Evolutionary conservation across 2,888 invertebrate genomes (phyloP).

Genomic region (Eretmocerus hayati): DNA sequence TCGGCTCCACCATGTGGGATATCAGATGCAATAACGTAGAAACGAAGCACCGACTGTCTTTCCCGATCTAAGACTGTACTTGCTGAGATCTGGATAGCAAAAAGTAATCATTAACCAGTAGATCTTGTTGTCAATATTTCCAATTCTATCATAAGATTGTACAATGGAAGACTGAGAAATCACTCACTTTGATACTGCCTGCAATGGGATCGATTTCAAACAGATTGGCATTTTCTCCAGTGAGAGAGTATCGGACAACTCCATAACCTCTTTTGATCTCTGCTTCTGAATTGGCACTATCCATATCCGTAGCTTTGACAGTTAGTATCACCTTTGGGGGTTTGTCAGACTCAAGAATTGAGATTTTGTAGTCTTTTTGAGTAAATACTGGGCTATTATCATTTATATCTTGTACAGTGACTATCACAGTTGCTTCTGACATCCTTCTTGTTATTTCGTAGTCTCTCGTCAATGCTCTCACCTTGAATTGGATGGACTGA

Average conservation of each 20-base stretch:
- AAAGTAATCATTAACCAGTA: neutral
- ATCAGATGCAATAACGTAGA: constrained; percentile 69
- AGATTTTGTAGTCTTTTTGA: constrained; percentile 62
- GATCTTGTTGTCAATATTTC: neutral
- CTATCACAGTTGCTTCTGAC: constrained; percentile 61
- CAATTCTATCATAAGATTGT: neutral
- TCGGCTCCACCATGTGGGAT: constrained; percentile 65
- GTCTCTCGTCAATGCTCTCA: constrained; percentile 45
- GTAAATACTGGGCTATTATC: constrained; percentile 71
- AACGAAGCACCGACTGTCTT: constrained; percentile 59
- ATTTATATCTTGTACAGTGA: constrained; percentile 68
- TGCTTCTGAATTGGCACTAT: constrained; percentile 55
- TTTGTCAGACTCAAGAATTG: constrained; percentile 62
- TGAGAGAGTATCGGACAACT: constrained; percentile 62
- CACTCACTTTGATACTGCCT: constrained; percentile 58
- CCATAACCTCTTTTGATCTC: constrained; percentile 56
- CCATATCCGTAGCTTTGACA: constrained; percentile 66
- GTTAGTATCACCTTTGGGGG: constrained; percentile 61
- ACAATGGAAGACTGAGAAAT: neutral
- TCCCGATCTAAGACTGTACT: constrained; percentile 69
- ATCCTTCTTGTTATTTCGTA: constrained; percentile 49
- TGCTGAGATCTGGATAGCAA: constrained; percentile 49
- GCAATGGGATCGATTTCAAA: constrained; percentile 65
- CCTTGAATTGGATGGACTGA: constrained; percentile 47
- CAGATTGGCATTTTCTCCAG: constrained; percentile 65